Conservation (phyloP, 2,797 vertebrate genomes). For the Syncerus caffer region DNA sequence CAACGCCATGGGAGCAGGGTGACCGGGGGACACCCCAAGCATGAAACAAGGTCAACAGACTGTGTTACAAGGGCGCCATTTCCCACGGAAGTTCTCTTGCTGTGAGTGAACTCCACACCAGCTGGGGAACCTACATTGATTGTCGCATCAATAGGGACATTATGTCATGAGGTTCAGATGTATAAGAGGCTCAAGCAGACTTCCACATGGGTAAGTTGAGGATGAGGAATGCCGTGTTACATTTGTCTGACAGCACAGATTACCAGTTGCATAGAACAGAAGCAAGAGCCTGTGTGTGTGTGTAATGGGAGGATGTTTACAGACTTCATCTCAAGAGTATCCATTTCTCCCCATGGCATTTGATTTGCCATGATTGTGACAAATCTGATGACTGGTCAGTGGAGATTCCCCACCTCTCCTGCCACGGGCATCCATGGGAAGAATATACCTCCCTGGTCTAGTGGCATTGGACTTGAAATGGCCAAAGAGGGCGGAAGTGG, state of each 20-base stretch:
- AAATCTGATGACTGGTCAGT: background rate
- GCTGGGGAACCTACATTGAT: background rate
- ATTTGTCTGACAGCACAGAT: background rate
- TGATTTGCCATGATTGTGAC: background rate
- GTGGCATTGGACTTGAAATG: background rate
- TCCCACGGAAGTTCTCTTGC: background rate
- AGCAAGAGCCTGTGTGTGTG: background rate
- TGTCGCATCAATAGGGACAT: background rate
- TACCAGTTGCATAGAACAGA: background rate
- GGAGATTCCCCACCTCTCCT: background rate
- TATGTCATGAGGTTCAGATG: background rate
- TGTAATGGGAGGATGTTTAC: background rate
- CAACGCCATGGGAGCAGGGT: background rate
- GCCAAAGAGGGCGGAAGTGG: background rate
- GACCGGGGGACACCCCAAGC: background rate
- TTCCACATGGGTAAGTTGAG: background rate
- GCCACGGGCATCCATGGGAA: background rate
- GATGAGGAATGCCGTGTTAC: background rate
- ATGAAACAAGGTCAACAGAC: background rate
- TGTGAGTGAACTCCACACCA: background rate
- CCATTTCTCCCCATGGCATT: background rate
- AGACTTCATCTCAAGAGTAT: background rate
- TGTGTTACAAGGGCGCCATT: background rate
- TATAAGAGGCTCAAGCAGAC: background rate
- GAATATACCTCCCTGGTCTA: background rate